These are phyloP conservation scores for Bungarus multicinctus DNA, from an alignment of 2,113 vertebrate species.

Conservation along the genomic window DNA sequence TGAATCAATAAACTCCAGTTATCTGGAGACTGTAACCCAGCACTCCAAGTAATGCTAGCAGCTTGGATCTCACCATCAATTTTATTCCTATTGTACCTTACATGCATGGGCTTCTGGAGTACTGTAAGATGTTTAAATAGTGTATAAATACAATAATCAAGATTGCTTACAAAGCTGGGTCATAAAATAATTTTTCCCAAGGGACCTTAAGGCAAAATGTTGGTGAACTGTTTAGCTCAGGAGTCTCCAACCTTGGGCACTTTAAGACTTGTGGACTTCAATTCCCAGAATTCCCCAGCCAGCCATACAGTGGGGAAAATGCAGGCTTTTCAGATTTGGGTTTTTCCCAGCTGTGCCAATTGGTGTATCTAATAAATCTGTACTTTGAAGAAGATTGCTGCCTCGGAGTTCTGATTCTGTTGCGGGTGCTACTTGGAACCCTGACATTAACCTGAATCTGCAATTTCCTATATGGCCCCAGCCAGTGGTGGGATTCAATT, in stretches of 20 bases:
- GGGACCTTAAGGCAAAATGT: background rate
- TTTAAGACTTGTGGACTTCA: too few relatives aligned
- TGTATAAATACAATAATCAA: background rate
- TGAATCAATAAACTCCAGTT: background rate
- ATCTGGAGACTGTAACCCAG: background rate
- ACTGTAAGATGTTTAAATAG: background rate
- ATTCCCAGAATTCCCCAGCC: too few relatives aligned
- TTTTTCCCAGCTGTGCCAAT: too few relatives aligned
- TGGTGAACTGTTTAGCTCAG: background rate
- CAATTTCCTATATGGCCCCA: background rate
- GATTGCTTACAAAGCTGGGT: background rate
- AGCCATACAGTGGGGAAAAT: too few relatives aligned
- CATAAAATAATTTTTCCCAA: background rate
- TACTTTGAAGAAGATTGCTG: too few relatives aligned
- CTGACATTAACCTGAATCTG: too few relatives aligned
- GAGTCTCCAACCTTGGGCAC: too few relatives aligned
- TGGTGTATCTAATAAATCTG: too few relatives aligned
- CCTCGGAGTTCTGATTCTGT: too few relatives aligned
- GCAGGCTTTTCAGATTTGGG: too few relatives aligned
- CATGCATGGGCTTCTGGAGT: background rate
- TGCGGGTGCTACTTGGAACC: too few relatives aligned
- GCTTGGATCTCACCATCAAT: background rate
- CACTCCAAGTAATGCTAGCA: background rate
- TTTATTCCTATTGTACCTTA: background rate
- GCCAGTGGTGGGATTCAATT: too few relatives aligned